phyloP scores from a whole-genome alignment of 2,113 vertebrate genomes.

The Microcebus ravelobensis region DNA sequence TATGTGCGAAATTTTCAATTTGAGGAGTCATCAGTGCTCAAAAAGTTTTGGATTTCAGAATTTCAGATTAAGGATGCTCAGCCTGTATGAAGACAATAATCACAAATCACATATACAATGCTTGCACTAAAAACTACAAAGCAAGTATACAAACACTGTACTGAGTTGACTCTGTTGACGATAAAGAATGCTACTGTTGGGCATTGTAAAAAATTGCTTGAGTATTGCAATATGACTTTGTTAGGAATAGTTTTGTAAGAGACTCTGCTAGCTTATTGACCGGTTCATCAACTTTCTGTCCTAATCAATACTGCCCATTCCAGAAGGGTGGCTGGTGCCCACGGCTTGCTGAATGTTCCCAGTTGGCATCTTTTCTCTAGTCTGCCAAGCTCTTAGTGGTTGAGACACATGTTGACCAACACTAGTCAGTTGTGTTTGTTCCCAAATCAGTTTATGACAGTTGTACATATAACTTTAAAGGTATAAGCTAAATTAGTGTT shows the following conservation, averaged over 20 bases:
- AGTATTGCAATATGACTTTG: not conserved
- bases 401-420: not conserved
- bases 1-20: not conserved
- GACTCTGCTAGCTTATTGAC: not conserved
- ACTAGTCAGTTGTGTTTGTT: not conserved
- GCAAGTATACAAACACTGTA: not conserved
- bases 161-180: not conserved
- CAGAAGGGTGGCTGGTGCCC: not conserved
- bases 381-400: not conserved
- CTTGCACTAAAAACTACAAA: not conserved
- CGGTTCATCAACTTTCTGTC: not conserved
- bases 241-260: not conserved
- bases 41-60: not conserved
- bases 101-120: not conserved
- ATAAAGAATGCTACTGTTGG: not conserved
- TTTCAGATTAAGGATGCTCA: not conserved
- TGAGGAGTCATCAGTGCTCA: not conserved
- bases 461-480: not conserved
- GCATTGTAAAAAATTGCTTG: not conserved
- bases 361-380: not conserved
- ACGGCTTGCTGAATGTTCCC: not conserved
- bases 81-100: not conserved
- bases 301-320: not conserved
- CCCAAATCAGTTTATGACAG: not conserved
- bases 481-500: not conserved